Evolutionary conservation across 1,140 invertebrate species (phyloP), one percentile per base, ranked within the genome.

Genomic region (Trissolcus basalis): DNA sequence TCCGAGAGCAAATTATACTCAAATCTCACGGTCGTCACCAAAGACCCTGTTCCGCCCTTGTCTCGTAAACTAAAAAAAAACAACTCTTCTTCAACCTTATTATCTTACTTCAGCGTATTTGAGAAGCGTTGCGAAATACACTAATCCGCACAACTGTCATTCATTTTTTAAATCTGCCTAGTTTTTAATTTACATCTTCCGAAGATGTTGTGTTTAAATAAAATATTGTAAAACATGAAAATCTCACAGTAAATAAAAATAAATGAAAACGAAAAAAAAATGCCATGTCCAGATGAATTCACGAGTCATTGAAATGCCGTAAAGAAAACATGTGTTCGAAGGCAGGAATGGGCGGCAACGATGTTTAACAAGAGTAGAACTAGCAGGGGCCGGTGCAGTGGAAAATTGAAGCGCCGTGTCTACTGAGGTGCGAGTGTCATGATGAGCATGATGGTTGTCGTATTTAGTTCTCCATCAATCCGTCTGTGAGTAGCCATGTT

Each of bases 401-500:
- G 53, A 61, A 72, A 63, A 69, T 68, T 75, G 64, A 69, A 80
- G 76, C 58, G 59, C 49, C 56, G 60, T 78, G 75, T 65, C 82
- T 85, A 88, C 85, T 87, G 87, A 87, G 86, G 84, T 81, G 83
- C 82, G 83, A 83, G 81, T 85, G 85, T 88, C 86, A 87, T 82
- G 83, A 78, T 82, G 69, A 72, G 74, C 83, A 83, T 84, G 84
- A 86, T 82, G 82, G 81, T 27, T 80, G 80, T 82, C 83, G 84
- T 76, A 72, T 71, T 78, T 78, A 27, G 19, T 27, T 70, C 85
- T 86, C 85, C 84, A 78, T 85, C 87, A 87, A 88, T 87, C 86
- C 86, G 86, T 87, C 86, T 83, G 83, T 85, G 81, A 85, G 86
- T 86, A 84, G 87, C 86, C 86, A 88, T 88, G 84, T 86, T 87